Conservation (phyloP, 2,888 invertebrate genomes). For the Ophion costatus region DNA sequence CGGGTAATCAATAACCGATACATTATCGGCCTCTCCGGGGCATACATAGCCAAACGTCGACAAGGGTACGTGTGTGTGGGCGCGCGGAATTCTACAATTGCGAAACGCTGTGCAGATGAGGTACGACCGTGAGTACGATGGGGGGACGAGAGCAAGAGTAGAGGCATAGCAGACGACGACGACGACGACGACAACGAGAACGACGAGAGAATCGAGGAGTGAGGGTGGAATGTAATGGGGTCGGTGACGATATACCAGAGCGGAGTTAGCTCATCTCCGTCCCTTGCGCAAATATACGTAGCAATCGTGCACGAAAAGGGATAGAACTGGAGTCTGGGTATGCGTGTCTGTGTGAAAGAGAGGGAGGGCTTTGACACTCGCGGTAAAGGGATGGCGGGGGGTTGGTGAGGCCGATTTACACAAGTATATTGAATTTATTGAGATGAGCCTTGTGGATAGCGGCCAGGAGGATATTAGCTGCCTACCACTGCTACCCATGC, state of each 20-base stretch:
- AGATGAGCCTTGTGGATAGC: constrained; percentile 83
- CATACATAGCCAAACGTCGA: constrained; percentile 8
- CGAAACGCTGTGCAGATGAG: constrained; percentile 55
- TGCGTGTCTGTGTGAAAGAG: constrained; percentile 60
- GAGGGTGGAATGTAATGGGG: constrained; percentile 43
- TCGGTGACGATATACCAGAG: constrained; percentile 57
- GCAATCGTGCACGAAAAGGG: constrained; percentile 54
- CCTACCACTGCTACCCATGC: constrained; percentile 78
- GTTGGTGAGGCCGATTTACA: constrained; percentile 78
- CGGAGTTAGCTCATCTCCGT: constrained; percentile 78
- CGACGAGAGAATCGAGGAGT: constrained; percentile 63
- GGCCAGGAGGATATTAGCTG: constrained; percentile 84
- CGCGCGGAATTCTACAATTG: constrained; percentile 64
- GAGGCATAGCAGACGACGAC: constrained; percentile 54
- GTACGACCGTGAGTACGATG: constrained; percentile 45
- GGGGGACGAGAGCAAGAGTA: constrained; percentile 51
- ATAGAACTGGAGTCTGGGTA: constrained; percentile 12
- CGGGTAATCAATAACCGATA: constrained; percentile 81
- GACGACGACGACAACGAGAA: constrained; percentile 42
- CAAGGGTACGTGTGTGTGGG: constrained; percentile 30
- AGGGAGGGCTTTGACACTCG: constrained; percentile 59
- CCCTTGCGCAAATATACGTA: constrained; percentile 60
- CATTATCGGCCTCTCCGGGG: constrained; percentile 72
- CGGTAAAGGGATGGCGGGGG: constrained; percentile 37
- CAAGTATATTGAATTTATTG: constrained; percentile 84